These are phyloP conservation scores for Xestia xanthographa DNA, from an alignment of 2,888 invertebrate species.

Conservation along the genomic window DNA sequence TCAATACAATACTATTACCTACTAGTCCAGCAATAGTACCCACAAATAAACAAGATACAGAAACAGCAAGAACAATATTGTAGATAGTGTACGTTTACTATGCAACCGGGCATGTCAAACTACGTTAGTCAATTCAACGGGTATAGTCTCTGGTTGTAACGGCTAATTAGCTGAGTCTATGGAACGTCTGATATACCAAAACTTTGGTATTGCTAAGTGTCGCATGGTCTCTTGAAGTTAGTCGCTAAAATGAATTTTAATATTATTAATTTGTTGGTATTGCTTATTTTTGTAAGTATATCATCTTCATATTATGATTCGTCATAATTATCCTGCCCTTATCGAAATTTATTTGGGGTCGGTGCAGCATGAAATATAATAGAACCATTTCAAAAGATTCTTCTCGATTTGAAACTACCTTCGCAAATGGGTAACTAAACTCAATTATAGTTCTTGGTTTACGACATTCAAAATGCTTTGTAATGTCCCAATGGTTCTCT, in stretches of 20 bases:
- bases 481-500: neutral
- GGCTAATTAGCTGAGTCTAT: slow-evolving; percentile 29
- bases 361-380: neutral
- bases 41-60: neutral
- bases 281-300: neutral
- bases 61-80: slow-evolving; percentile 4
- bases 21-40: neutral
- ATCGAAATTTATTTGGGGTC: no score
- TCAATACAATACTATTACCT: neutral
- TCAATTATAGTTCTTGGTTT: neutral
- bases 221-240: neutral
- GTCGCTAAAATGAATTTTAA: neutral
- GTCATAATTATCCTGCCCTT: neutral
- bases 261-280: neutral
- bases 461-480: neutral
- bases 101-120: slow-evolving; percentile 15
- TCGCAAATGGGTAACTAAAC: neutral
- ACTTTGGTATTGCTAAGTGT: neutral
- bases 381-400: neutral
- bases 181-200: neutral
- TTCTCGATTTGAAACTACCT: neutral
- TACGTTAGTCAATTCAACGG: slow-evolving; percentile 21
- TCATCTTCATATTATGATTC: neutral
- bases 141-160: slow-evolving; percentile 1
- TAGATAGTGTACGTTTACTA: slow-evolving; percentile 22